A percentile compares a stretch with the other conserved stretches of the same genome.
phyloP scores from a whole-genome alignment of 2,797 vertebrate species.

The Malurus splendens region DNA sequence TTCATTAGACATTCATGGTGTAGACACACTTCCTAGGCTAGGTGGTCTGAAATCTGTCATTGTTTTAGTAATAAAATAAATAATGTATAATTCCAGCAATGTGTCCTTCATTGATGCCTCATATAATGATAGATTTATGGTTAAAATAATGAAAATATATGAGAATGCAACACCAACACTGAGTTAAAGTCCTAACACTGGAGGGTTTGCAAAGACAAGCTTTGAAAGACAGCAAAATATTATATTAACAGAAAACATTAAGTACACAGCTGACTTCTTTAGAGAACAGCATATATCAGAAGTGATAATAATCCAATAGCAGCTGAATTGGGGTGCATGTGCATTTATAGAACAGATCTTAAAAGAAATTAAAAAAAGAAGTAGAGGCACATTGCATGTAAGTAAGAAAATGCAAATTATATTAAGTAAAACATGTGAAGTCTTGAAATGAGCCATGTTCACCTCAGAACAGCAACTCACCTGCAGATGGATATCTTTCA shows the following conservation, averaged over 20 bases:
- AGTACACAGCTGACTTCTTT: background rate
- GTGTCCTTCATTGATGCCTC: background rate
- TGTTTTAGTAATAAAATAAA: background rate
- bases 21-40: background rate
- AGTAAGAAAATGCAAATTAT: background rate
- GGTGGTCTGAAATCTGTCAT: background rate
- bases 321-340: background rate
- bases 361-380: background rate
- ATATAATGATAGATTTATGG: background rate
- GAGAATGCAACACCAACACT: background rate
- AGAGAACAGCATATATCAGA: background rate
- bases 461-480: background rate
- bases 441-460: background rate
- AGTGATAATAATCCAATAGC: background rate
- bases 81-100: background rate
- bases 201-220: background rate
- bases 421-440: background rate
- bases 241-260: background rate
- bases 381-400: background rate
- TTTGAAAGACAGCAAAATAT: background rate
- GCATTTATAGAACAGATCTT: background rate
- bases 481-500: background rate
- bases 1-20: background rate
- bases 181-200: background rate
- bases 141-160: background rate